A percentile compares a stretch with the other conserved stretches of the same genome.
phyloP scores from a whole-genome alignment of 1,140 invertebrate species.

The Psilanteris sp. region DNA sequence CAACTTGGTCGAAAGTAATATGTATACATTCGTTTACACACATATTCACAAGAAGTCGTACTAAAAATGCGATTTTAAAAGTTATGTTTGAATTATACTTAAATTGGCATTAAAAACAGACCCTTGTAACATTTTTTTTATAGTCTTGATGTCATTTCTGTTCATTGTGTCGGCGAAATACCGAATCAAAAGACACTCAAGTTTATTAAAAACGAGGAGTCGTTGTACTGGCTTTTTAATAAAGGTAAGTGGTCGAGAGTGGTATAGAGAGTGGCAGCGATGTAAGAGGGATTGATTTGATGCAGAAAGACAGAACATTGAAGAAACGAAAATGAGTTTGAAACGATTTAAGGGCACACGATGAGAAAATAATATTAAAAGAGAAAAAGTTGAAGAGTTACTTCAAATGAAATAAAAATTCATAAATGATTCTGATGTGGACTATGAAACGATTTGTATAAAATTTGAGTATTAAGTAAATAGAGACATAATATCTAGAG shows the following conservation, averaged over 20 bases:
- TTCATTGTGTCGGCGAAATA: conserved; percentile 49
- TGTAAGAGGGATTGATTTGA: conserved; percentile 53
- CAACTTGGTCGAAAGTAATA: conserved; percentile 8
- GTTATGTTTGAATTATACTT: conserved; percentile 32
- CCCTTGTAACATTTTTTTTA: conserved; percentile 26
- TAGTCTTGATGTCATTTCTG: conserved; percentile 30
- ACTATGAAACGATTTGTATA: conserved; percentile 34
- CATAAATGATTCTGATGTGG: conserved; percentile 26
- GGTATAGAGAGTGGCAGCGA: conserved; percentile 10
- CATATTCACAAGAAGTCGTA: too few species aligned
- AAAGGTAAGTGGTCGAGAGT: conserved; percentile 59
- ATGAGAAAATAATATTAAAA: conserved; percentile 49
- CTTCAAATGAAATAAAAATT: conserved; percentile 34
- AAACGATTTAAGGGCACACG: conserved; percentile 58
- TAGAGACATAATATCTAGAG: conserved; percentile 19
- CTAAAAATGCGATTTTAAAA: conserved; percentile 56
- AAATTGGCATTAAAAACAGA: conserved; percentile 43
- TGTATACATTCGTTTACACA: too few species aligned
- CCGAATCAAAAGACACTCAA: conserved; percentile 63
- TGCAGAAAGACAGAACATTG: conserved; percentile 47
- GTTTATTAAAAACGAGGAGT: conserved; percentile 59
- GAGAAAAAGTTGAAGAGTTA: conserved; percentile 37
- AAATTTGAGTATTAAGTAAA: conserved; percentile 27
- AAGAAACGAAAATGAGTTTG: conserved; percentile 58
- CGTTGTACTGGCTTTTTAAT: conserved; percentile 63